Evolutionary conservation across 2,797 vertebrate genomes (phyloP).

Genomic region (Mus spretus): DNA sequence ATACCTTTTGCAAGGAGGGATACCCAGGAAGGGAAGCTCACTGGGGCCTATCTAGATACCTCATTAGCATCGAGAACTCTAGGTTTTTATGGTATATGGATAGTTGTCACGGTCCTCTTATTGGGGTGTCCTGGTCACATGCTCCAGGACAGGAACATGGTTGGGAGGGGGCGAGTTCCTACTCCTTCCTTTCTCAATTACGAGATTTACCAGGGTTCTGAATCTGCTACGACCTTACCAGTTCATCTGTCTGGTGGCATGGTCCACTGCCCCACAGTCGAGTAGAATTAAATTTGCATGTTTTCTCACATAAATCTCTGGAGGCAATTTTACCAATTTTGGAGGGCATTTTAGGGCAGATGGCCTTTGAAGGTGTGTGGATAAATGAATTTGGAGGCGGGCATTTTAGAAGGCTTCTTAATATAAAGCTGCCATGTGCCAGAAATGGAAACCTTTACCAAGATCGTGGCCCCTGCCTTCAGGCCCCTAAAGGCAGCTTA

Average conservation of each 20-base stretch:
- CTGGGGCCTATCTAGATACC: neutral
- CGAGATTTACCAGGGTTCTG: too few relatives aligned
- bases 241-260: too few relatives aligned
- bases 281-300: neutral
- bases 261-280: too few relatives aligned
- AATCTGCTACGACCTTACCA: too few relatives aligned
- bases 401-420: neutral
- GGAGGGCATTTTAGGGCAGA: neutral
- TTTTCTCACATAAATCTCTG: neutral
- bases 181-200: too few relatives aligned
- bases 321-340: neutral
- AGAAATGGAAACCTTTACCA: neutral
- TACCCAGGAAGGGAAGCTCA: neutral
- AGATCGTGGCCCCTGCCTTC: neutral
- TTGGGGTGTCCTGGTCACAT: neutral
- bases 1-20: too few relatives aligned
- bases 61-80: neutral
- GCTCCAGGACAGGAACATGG: too few relatives aligned
- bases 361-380: neutral
- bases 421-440: neutral
- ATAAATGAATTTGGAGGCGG: neutral
- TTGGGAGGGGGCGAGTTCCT: too few relatives aligned
- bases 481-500: neutral
- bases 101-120: neutral
- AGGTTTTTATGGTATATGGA: neutral